Base-by-base conservation (phyloP, 2,113 vertebrate species). In the Panurus biarmicus region DNA sequence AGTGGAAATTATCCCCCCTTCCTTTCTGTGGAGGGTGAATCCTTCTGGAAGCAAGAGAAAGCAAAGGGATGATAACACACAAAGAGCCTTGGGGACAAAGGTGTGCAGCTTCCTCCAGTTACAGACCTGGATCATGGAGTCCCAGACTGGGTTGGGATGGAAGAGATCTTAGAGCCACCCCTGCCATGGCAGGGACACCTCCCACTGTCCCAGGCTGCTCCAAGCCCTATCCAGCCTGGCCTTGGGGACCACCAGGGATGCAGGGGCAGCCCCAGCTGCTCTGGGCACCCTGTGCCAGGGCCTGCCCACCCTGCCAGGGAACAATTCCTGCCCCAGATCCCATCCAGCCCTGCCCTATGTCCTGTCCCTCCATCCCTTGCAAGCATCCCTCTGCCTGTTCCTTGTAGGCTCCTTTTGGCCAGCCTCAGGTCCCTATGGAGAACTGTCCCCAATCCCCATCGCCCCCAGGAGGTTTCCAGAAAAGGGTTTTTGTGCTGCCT, bases 371-470 rank as follows among this genome's bases (percentile, higher is more conserved):
- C 44, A 26, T 1, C 24, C 40, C 54, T 24, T 45, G 14, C 20
- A 19, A 45, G 65, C n/a, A 9, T 25, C 15, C 40, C 40, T 42
- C 50, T 35, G 14, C 36, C 12, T 22, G 24, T 18, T 21, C 29
- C 66, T 6, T 35, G 35, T 3, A 22, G 53, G 35, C 40, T 64
- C 50, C 36, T 51, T 58, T 53, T 13, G 60, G 42, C 26, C 36
- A 57, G 2, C 12, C n/a, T 17, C 38, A 13, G 48, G 14, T 12
- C n/a, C 47, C 24, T n/a, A 16, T 11, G 53, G 24, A 74, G 50
- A 53, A 5, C 25, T 26, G 12, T 14, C 10, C 58, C 11, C 29
- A 11, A 0, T 2, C 20, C 26, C 36, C 31, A 7, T 7, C 3
- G 1, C 25, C 5, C 7, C 36, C 1, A 7, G 14, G 3, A 56